Percentiles rank a stretch among this genome's conserved stretches.
These are phyloP conservation scores for Trichogramma evanescens DNA, from an alignment of 2,888 invertebrate species.

Conservation along the genomic window DNA sequence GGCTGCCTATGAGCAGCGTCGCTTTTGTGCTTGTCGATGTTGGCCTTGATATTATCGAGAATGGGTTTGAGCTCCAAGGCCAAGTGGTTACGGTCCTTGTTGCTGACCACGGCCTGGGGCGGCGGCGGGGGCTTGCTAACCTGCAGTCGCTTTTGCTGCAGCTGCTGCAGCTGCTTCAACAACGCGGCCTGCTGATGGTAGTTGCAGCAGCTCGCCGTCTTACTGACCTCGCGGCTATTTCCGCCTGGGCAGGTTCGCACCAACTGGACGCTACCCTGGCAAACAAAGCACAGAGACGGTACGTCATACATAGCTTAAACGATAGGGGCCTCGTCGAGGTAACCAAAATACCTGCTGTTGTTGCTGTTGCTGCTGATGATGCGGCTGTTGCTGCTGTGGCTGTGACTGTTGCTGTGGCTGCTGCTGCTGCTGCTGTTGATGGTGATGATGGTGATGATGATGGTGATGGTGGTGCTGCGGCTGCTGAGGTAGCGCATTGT, in stretches of 20 bases:
- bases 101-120: too few species aligned
- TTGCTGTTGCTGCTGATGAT: not conserved
- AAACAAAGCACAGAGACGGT: not conserved
- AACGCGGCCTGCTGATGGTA: not conserved
- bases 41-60: not conserved
- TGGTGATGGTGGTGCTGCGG: conserved; percentile 2
- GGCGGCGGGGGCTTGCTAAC: not conserved
- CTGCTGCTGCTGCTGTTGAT: conserved; percentile 6
- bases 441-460: not conserved
- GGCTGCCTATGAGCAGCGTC: too few species aligned
- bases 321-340: too few species aligned
- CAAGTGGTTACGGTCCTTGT: too few species aligned
- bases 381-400: not conserved
- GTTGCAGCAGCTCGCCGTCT: conserved; percentile 21
- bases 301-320: too few species aligned
- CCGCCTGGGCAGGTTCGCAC: conserved; percentile 21
- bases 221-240: conserved; percentile 30
- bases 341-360: too few species aligned
- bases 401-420: not conserved
- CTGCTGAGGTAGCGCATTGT: conserved; percentile 20
- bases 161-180: not conserved
- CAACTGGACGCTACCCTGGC: conserved; percentile 20
- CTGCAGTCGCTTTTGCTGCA: not conserved
- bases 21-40: not conserved
- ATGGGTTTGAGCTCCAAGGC: not conserved